Evolutionary conservation across 2,797 vertebrate species (phyloP).

Genomic region (Xerus rutilus): DNA sequence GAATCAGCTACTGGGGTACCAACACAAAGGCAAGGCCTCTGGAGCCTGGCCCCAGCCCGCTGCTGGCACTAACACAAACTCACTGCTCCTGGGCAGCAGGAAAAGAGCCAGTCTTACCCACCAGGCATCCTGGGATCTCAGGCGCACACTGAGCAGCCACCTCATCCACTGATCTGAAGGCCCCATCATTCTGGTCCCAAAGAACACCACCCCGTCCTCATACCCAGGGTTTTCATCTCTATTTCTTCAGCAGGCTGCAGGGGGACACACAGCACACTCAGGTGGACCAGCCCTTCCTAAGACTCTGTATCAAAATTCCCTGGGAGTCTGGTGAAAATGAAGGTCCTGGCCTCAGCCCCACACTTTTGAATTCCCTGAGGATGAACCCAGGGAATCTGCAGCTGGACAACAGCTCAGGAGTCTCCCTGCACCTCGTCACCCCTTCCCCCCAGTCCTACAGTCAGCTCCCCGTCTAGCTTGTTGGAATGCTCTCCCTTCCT

Average conservation of each 20-base stretch:
- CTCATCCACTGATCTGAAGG: background rate
- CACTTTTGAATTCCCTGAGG: background rate
- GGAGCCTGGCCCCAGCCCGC: background rate
- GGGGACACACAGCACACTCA: accelerated
- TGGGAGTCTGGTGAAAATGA: background rate
- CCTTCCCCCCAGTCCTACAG: accelerated
- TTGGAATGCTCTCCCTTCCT: background rate
- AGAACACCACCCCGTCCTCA: background rate
- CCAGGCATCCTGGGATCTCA: background rate
- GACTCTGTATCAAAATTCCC: background rate
- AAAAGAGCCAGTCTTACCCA: background rate
- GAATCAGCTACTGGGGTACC: background rate
- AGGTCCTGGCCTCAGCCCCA: background rate
- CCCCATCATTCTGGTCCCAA: too few relatives aligned
- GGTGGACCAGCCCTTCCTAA: background rate
- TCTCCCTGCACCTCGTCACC: background rate
- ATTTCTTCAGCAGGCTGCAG: background rate
- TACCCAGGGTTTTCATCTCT: background rate
- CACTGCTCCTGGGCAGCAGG: background rate
- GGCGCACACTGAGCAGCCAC: background rate
- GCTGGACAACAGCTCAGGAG: background rate
- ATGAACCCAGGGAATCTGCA: background rate
- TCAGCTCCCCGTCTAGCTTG: background rate
- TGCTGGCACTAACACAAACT: background rate
- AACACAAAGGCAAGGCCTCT: background rate